Conservation (phyloP, 2,797 vertebrate species). For the Pelochelys cantorii region DNA sequence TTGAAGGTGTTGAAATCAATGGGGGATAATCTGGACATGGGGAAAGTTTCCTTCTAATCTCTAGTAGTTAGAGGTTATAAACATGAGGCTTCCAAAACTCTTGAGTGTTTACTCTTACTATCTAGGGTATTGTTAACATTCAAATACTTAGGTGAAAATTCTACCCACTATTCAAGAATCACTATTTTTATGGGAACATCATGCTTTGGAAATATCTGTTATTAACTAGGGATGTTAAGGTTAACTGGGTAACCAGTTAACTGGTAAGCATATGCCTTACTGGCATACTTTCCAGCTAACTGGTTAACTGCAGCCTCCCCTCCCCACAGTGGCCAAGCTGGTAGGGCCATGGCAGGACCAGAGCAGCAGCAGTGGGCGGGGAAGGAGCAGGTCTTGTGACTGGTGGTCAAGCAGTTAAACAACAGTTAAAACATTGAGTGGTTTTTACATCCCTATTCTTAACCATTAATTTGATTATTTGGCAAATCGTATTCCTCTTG, state of each 20-base stretch:
- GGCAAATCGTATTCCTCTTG: accelerated
- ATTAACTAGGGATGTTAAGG: too few species aligned
- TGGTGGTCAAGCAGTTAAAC: too few species aligned
- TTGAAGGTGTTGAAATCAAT: not conserved
- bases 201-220: accelerated
- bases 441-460: not conserved
- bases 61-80: not conserved
- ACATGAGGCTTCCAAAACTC: not conserved
- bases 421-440: too few species aligned
- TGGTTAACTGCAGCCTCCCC: too few species aligned
- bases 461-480: not conserved
- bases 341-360: too few species aligned
- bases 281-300: too few species aligned
- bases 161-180: not conserved
- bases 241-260: too few species aligned
- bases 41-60: not conserved
- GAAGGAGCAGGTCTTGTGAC: too few species aligned
- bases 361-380: too few species aligned
- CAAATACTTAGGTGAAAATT: accelerated
- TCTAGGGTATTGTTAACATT: not conserved
- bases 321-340: too few species aligned
- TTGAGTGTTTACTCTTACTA: not conserved
- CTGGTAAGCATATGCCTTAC: too few species aligned
- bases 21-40: not conserved
- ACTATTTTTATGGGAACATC: not conserved